Base-by-base conservation (phyloP, 2,888 invertebrate genomes). In the Hydriomena furcata region DNA sequence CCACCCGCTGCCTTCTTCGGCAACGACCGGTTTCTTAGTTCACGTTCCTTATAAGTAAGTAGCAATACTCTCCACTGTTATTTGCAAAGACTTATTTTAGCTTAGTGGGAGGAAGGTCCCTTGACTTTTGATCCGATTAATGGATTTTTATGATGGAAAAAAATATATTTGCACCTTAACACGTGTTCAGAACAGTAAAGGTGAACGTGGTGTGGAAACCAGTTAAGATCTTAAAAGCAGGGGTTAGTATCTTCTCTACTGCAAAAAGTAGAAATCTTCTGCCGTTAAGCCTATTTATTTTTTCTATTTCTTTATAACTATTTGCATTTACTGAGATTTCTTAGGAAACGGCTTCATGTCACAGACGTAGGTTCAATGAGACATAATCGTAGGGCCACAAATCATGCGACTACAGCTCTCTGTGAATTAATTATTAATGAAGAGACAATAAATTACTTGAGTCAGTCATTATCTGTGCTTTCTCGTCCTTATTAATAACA, bases 1-100 rank as follows among this genome's bases (percentile, higher is more conserved):
- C 70, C 71, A 77, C 81, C 79, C 80, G 86, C 81, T 83, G 66
- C 87, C 88, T 81, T 88, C 82, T 87, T 85, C 81, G 87, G 79
- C 58, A 65, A 67, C 73, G 77, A 88, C 89, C 87, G 89, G 89
- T 88, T 88, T 77, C 55, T 67, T 66, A 73, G 74, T 76, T 73
- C 74, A 74, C 68, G 70, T 66, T 69, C 70, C 71, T 73, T 70
- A 67, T 68, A 32, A 42, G 42, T 20, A 17, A 17, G 17, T 17
- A 17, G 17, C 71, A 77, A 76, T 76, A 77, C 68, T 76, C 73
- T 74, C 70, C 73, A 66, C 54, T 66, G 66, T 68, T 68, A 71
- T 73, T 70, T 66, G 67, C 66, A 65, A n/a, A n/a, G n/a, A n/a
- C n/a, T n/a, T n/a, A n/a, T n/a, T n/a, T n/a, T n/a, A n/a, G n/a